These are phyloP conservation scores for Silurus glanis DNA, from an alignment of 2,113 vertebrate genomes.

Conservation along the genomic window DNA sequence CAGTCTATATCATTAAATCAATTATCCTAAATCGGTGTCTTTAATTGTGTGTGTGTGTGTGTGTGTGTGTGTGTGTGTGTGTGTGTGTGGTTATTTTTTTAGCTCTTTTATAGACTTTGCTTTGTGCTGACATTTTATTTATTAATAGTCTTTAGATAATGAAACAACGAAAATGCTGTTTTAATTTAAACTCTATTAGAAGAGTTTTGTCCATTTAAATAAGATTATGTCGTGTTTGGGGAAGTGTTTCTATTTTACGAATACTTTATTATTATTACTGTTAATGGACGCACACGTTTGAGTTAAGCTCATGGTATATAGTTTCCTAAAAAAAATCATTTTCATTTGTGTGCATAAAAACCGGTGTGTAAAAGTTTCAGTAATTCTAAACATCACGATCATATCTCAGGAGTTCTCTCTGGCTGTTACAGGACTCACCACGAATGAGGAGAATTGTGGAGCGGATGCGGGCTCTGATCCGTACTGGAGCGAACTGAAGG, in stretches of 20 bases:
- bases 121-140: constrained; percentile 1
- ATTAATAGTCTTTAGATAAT: neutral
- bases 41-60: neutral
- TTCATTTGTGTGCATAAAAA: neutral
- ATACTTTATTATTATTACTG: too few species aligned
- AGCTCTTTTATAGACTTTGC: neutral
- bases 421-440: constrained; percentile 77
- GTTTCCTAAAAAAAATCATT: neutral
- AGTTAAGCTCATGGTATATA: neutral
- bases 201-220: neutral
- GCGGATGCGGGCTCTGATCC: constrained; percentile 82
- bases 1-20: neutral
- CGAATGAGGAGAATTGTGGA: constrained; percentile 82
- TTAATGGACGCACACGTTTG: neutral
- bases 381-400: neutral
- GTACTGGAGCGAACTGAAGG: constrained; percentile 87
- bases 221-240: neutral
- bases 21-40: neutral
- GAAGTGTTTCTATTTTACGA: neutral
- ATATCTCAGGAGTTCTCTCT: neutral
- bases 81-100: neutral
- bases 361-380: neutral
- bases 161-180: too few species aligned
- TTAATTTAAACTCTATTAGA: neutral
- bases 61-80: neutral